These are phyloP conservation scores for Battus philenor DNA, from an alignment of 1,140 invertebrate species.

Conservation along the genomic window DNA sequence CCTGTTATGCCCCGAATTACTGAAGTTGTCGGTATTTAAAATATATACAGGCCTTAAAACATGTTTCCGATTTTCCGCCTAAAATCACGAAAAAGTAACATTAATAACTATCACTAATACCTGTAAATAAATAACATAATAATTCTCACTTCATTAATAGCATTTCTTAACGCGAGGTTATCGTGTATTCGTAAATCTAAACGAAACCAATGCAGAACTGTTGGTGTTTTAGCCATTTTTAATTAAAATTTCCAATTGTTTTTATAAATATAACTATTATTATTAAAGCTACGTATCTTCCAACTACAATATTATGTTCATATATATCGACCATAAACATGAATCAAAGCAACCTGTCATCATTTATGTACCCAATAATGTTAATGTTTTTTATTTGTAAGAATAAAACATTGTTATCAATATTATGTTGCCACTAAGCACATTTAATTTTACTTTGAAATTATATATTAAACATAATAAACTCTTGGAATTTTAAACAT, in stretches of 20 bases:
- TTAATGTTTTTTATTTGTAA: no score
- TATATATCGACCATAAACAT: no score
- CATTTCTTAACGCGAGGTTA: slow-evolving; percentile 80
- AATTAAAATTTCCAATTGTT: not conserved
- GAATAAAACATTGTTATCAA: no score
- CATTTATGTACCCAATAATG: no score
- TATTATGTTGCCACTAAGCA: no score
- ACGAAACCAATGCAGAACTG: slow-evolving; percentile 82
- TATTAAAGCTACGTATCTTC: no score
- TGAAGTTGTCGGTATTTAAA: slow-evolving; percentile 80
- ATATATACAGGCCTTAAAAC: slow-evolving; percentile 81
- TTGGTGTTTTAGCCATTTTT: slow-evolving; percentile 38
- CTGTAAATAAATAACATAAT: not conserved
- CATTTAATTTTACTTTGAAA: no score
- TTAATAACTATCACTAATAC: not conserved
- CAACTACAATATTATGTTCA: no score
- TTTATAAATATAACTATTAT: no score
- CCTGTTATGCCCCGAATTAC: slow-evolving; percentile 80
- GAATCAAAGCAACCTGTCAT: no score
- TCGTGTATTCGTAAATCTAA: slow-evolving; percentile 84
- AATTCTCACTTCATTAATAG: slow-evolving; percentile 71
- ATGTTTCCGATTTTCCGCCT: slow-evolving; percentile 69
- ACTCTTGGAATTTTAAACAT: no score
- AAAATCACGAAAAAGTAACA: slow-evolving; percentile 28
- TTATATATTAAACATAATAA: no score